Evolutionary conservation across 2,113 vertebrate species (phyloP).

Genomic region (Albula glossodonta): DNA sequence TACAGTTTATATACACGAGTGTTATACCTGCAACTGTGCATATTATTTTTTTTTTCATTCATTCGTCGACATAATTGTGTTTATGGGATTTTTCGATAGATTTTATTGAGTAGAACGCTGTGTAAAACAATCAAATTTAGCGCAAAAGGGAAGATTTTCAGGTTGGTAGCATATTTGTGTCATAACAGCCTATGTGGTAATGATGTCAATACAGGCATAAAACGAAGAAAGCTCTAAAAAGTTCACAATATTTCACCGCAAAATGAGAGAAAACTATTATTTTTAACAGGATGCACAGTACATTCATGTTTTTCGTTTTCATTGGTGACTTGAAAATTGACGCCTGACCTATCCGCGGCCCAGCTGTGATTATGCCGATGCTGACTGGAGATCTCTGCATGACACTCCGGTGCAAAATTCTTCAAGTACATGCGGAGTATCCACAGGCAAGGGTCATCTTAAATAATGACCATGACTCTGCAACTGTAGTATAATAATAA

Average conservation of each 20-base stretch:
- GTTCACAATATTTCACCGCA: too few species aligned
- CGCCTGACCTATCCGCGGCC: not conserved
- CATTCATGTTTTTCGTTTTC: not conserved
- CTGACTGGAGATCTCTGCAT: not conserved
- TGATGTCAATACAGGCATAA: not conserved
- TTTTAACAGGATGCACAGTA: not conserved
- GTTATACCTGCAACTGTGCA: not conserved
- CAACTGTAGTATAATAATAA: constrained; percentile 13
- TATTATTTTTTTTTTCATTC: not conserved
- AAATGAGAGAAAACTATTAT: too few species aligned
- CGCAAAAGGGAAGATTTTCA: not conserved
- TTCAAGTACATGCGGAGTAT: constrained; percentile 39
- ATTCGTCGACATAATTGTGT: not conserved
- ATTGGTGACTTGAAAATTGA: not conserved
- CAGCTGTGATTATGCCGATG: not conserved
- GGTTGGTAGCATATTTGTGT: not conserved
- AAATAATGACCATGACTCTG: not conserved
- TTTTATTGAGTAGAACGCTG: too few species aligned
- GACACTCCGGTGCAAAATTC: constrained; percentile 35
- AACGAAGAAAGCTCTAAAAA: not conserved
- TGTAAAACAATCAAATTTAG: not conserved
- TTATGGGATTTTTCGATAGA: too few species aligned
- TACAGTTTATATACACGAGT: not conserved
- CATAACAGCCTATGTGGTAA: too few species aligned
- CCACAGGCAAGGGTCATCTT: constrained; percentile 8